A percentile compares a stretch with the other conserved stretches of the same genome.
These are phyloP conservation scores for Lepus timidus DNA, from an alignment of 2,113 vertebrate species.

Conservation along the genomic window DNA sequence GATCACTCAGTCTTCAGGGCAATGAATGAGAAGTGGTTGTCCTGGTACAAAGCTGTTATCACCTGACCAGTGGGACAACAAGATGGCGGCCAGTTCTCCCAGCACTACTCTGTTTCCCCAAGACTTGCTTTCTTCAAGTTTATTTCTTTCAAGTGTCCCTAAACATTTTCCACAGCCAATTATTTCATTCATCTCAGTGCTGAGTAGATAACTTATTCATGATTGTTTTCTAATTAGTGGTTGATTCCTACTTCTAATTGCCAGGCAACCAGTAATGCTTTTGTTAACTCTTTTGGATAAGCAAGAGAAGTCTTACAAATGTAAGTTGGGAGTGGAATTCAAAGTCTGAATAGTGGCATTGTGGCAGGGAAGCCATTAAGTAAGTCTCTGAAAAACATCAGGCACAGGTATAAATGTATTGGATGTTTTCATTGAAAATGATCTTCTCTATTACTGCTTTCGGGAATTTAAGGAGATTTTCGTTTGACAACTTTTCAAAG, in stretches of 20 bases:
- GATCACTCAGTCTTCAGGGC: conserved; percentile 71
- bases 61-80: conserved; percentile 63
- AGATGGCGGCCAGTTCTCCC: conserved; percentile 67
- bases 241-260: conserved; percentile 79
- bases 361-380: conserved; percentile 67
- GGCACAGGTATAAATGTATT: conserved; percentile 64
- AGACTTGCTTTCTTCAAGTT: conserved; percentile 78
- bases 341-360: conserved; percentile 74
- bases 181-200: conserved; percentile 74
- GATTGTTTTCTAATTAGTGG: conserved; percentile 80
- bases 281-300: conserved; percentile 79
- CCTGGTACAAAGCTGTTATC: conserved; percentile 71
- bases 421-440: conserved; percentile 84
- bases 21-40: conserved; percentile 70
- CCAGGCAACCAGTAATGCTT: conserved; percentile 80
- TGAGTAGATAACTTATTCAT: conserved; percentile 76
- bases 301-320: conserved; percentile 73
- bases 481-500: conserved; percentile 99
- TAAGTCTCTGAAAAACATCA: conserved; percentile 53
- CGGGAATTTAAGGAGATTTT: conserved; percentile 97
- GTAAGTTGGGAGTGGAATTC: conserved; percentile 74
- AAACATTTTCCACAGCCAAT: conserved; percentile 75
- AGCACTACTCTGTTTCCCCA: conserved; percentile 57
- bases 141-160: conserved; percentile 75
- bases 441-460: conserved; percentile 95